Percentiles rank a stretch among this genome's conserved stretches.
Evolutionary conservation across 2,113 vertebrate species (phyloP).

Genomic region (Clarias gariepinus): DNA sequence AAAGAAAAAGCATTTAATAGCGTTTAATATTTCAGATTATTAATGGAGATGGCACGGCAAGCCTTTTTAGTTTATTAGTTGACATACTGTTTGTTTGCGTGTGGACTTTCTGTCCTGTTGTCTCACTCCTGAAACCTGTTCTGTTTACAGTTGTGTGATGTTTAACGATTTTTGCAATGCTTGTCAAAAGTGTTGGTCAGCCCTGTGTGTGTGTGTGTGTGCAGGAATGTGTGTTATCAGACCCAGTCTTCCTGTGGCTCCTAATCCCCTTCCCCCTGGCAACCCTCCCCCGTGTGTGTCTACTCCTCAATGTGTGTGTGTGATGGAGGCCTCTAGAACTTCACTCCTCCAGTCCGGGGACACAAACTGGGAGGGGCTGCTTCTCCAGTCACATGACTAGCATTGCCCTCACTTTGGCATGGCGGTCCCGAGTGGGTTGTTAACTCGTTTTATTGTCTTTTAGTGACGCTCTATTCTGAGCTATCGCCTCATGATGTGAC

Average conservation of each 20-base stretch:
- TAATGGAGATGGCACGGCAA: not conserved
- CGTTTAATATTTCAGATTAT: not conserved
- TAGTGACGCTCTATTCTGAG: constrained; percentile 10
- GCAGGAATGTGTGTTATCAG: constrained; percentile 55
- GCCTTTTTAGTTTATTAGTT: not conserved
- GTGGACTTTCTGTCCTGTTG: not conserved
- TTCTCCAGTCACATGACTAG: constrained; percentile 30
- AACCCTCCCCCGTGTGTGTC: constrained; percentile 31
- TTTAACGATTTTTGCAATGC: constrained; percentile 15
- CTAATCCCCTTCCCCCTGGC: constrained; percentile 44
- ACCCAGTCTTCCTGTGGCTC: constrained; percentile 55
- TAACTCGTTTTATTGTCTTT: not conserved
- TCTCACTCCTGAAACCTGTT: not conserved
- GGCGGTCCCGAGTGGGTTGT: constrained; percentile 13
- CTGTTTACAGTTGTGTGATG: not conserved
- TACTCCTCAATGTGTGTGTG: constrained; percentile 11
- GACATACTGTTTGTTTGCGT: constrained; percentile 5
- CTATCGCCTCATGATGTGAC: constrained; percentile 10
- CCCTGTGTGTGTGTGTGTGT: constrained; percentile 30
- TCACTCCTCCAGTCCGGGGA: constrained; percentile 17
- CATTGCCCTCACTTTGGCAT: constrained; percentile 38
- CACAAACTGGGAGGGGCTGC: constrained; percentile 22
- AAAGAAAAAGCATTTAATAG: not conserved
- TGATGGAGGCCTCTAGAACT: constrained; percentile 16
- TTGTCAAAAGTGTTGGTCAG: constrained; percentile 1